Base-by-base conservation (phyloP, 2,797 vertebrate genomes). In the Eulemur rubriventer region DNA sequence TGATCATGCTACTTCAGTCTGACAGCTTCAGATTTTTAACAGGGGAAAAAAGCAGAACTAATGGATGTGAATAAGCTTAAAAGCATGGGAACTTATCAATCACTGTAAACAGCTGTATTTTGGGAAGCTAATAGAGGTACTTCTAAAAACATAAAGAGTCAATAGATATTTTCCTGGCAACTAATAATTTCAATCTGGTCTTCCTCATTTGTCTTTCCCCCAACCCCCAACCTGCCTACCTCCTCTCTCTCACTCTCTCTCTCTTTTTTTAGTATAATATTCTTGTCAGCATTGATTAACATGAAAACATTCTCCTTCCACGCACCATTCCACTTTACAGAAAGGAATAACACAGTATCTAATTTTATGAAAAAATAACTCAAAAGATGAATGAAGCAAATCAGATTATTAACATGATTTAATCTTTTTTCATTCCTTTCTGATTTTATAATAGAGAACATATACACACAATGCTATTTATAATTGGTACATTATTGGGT, bases 21-120 rank as follows among this genome's bases (percentile, higher is more conserved):
- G 98, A 98, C 98, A 99, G 98, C 97, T 98, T 96, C 97, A 97
- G 98, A 98, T 97, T 99, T 98, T 99, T 97, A 98, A 95, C 97
- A 98, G 97, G 91, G 97, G 96, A 78, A 97, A 98, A 98, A 98
- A 55, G 89, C 97, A 98, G 94, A 98, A 97, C 97, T 98, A 98
- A 99, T 99, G 98, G 98, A 98, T 95, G 91, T 96, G 97, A 98
- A 98, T 97, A 95, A 98, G 97, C 96, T 98, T 98, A 98, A 98
- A 98, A 99, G 98, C 98, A 96, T 94, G 86, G 46, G 93, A 98
- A 98, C 95, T 98, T 98, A 99, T 98, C 98, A 98, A 98, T 98
- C 98, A 98, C 55, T 52, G 30, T 96, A 98, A 98, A 97, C 95
- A 97, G 96, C 75, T 96, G 87, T 97, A 98, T 98, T 98, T 98